These are phyloP conservation scores for Globodera ellingtonae DNA, from an alignment of 1,140 invertebrate species.

Conservation along the genomic window DNA sequence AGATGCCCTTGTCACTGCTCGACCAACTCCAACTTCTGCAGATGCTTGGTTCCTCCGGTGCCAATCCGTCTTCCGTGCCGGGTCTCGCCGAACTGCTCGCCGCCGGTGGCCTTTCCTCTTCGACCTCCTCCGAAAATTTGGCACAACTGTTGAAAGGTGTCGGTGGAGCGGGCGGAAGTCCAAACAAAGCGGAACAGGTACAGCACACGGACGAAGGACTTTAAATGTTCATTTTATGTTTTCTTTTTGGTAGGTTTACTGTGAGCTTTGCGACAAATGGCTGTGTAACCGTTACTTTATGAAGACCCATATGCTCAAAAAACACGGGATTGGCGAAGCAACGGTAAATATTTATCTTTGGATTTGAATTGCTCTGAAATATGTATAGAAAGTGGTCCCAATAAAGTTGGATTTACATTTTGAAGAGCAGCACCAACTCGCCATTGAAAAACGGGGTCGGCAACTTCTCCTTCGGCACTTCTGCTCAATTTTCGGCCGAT, in stretches of 20 bases:
- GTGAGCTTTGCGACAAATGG: conserved; percentile 90
- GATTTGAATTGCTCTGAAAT: neutral
- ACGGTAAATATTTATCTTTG: conserved; percentile 9
- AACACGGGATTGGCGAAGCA: conserved; percentile 75
- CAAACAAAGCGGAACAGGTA: conserved; percentile 8
- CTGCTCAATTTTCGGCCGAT: conserved; percentile 4
- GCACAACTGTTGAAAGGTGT: conserved; percentile 8
- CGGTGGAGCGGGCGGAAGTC: conserved; percentile 17
- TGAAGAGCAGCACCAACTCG: conserved; percentile 15
- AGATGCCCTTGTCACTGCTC: conserved; percentile 21
- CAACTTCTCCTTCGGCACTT: conserved; percentile 9
- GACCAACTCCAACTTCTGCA: conserved; percentile 25
- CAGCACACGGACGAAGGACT: neutral
- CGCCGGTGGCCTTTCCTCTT: neutral
- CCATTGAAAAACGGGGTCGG: conserved; percentile 14
- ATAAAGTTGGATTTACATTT: neutral
- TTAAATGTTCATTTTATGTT: neutral
- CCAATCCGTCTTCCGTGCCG: neutral
- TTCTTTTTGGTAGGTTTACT: conserved; percentile 71
- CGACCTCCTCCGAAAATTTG: neutral
- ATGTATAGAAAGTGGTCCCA: neutral
- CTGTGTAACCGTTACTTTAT: conserved; percentile 93
- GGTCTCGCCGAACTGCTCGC: conserved; percentile 21
- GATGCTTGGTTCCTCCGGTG: conserved; percentile 13
- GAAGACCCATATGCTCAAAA: conserved; percentile 88